Percentiles rank a stretch among this genome's conserved stretches.
Conservation (phyloP, 2,888 invertebrate species). For the Chrysolina haemoptera region DNA sequence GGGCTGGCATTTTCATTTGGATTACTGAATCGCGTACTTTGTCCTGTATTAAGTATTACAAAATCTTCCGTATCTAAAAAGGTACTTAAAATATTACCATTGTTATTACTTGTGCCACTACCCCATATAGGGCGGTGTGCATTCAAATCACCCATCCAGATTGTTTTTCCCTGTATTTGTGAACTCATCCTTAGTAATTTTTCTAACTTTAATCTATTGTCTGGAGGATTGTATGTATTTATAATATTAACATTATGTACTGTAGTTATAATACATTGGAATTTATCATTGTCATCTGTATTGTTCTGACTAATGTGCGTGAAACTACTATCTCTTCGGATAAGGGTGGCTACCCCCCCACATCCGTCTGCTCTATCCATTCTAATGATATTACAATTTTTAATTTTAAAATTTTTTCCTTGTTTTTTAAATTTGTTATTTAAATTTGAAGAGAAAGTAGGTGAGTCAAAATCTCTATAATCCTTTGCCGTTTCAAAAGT, state of each 20-base stretch:
- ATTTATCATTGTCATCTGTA: background rate
- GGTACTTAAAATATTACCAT: background rate
- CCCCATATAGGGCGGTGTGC: background rate
- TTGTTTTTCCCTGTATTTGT: background rate
- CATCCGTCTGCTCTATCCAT: background rate
- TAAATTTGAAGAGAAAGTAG: background rate
- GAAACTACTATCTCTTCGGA: background rate
- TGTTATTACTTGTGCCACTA: background rate
- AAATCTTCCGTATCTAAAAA: background rate
- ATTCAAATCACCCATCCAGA: slow-evolving; percentile 16
- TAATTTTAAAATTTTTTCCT: background rate
- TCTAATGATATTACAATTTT: background rate
- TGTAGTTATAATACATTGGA: background rate
- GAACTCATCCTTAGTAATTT: background rate
- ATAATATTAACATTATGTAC: background rate
- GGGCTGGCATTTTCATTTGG: background rate
- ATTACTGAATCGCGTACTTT: background rate
- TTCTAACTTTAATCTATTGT: background rate
- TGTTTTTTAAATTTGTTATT: too few species aligned
- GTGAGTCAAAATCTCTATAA: background rate
- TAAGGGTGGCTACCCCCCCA: background rate
- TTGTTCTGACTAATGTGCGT: background rate
- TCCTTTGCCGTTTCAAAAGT: background rate
- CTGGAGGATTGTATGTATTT: background rate
- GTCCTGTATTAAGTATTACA: background rate